Percentiles rank a stretch among this genome's conserved stretches.
Conservation (phyloP, 2,797 vertebrate genomes). For the Sebastes alutus region DNA sequence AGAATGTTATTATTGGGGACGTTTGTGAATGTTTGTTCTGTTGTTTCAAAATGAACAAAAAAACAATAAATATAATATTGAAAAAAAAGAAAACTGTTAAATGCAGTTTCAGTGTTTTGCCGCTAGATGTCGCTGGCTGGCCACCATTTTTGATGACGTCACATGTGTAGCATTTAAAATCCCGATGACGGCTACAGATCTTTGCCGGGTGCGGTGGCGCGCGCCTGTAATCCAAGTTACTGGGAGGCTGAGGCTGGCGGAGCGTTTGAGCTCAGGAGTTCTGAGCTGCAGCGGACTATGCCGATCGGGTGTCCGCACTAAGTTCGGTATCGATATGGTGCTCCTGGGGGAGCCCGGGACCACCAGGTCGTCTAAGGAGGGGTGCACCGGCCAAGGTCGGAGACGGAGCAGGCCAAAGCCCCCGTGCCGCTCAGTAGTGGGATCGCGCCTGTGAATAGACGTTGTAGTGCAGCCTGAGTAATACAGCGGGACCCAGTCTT, state of each 20-base stretch:
- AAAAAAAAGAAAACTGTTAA: no score
- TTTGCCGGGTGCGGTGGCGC: neutral
- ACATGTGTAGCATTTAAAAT: rapidly evolving
- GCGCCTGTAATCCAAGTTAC: neutral
- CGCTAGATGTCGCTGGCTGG: no score
- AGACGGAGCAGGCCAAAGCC: conserved; percentile 80
- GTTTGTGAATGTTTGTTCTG: no score
- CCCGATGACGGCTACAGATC: rapidly evolving
- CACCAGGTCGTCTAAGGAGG: conserved; percentile 74
- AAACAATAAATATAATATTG: no score
- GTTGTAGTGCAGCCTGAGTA: conserved; percentile 60
- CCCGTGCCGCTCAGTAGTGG: conserved; percentile 74
- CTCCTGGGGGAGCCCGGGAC: conserved; percentile 68
- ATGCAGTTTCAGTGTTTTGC: no score
- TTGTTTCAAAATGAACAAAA: no score
- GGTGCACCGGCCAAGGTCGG: conserved; percentile 77
- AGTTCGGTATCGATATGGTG: conserved; percentile 74
- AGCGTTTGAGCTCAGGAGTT: neutral
- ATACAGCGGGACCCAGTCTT: conserved; percentile 67
- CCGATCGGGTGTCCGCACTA: conserved; percentile 63
- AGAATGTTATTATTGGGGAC: no score
- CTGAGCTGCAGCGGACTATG: conserved; percentile 6
- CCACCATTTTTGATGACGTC: no score
- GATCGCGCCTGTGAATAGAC: conserved; percentile 74
- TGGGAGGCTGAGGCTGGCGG: neutral